Evolutionary conservation across 2,113 vertebrate genomes (phyloP), one percentile per base, ranked within the genome.

Genomic region (Gadus macrocephalus): DNA sequence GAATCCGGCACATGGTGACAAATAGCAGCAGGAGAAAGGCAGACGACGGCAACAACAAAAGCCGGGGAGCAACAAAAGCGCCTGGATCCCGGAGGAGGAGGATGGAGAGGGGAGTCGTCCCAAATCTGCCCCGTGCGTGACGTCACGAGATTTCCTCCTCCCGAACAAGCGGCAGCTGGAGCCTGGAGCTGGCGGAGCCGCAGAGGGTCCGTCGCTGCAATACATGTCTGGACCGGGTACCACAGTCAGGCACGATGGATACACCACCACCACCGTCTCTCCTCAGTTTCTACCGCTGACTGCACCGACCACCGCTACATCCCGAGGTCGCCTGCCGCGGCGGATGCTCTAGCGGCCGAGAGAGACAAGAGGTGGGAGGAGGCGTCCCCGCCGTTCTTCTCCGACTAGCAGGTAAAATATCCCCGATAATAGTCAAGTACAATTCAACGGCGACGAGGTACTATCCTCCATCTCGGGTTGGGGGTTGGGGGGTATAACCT

Each of bases 41-140:
- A 8, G 56, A 59, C 16, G 56, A 17, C 56, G 56, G 56, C 42
- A 49, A 49, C 42, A 59, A 59, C 56, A 59, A 59, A 59, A 59
- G 56, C 15, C 56, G 56, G 16, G 42, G 71, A 61, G 53, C 42
- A 68, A 38, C 53, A 73, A 63, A 25, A 19, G 27, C 15, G 16
- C 16, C 17, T n/a, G 25, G 27, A 19, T 35, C 31, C 31, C 31
- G 19, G 8, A 12, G 61, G 25, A 15, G 61, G 61, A 62, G 55
- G 55, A 87, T 87, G 2, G 78, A 74, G 60, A 62, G 86, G 84
- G 81, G 70, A 85, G 83, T 85, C 81, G 76, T 81, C 81, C 85
- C 84, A 81, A 84, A 83, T 81, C 79, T 63, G 84, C 73, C 81
- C 82, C 85, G 42, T 49, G 15, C 14, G 87, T 91, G 89, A 92